Conservation (phyloP, 1,140 invertebrate genomes). For the Penaeus indicus region DNA sequence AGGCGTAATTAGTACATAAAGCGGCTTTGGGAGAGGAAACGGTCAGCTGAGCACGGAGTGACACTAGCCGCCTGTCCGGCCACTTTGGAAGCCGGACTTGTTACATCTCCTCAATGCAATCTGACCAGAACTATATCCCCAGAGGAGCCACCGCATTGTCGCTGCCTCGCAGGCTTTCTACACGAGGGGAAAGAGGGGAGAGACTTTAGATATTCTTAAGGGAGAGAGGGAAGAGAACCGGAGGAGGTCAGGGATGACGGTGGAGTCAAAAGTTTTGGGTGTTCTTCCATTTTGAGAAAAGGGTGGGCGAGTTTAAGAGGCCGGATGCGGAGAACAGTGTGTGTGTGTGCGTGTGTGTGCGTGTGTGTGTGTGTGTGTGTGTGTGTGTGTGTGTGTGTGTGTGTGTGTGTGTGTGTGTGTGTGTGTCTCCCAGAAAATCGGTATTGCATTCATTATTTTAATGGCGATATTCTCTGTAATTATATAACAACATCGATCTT, state of each 20-base stretch:
- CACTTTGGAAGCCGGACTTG: conserved; percentile 54
- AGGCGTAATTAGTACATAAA: no score
- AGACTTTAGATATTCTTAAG: no score
- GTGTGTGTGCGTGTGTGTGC: neutral
- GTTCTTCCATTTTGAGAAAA: neutral
- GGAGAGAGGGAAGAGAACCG: conserved; percentile 2
- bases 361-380: conserved; percentile 30
- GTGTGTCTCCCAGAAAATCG: no score
- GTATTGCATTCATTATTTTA: no score
- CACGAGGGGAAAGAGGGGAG: no score
- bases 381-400: conserved; percentile 30
- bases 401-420: conserved; percentile 28
- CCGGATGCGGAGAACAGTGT: neutral
- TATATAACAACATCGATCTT: no score
- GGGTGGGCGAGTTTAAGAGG: neutral
- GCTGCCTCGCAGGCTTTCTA: conserved; percentile 18
- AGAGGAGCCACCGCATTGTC: conserved; percentile 54
- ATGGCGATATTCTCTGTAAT: no score
- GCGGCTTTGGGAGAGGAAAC: conserved; percentile 12
- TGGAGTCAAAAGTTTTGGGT: conserved; percentile 15
- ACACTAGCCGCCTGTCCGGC: conserved; percentile 51
- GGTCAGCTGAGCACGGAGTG: conserved; percentile 56
- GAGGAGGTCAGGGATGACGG: neutral
- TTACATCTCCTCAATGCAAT: conserved; percentile 64
- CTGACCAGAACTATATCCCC: conserved; percentile 60